These are phyloP conservation scores for Astur gentilis DNA, from an alignment of 2,113 vertebrate genomes.

Conservation along the genomic window DNA sequence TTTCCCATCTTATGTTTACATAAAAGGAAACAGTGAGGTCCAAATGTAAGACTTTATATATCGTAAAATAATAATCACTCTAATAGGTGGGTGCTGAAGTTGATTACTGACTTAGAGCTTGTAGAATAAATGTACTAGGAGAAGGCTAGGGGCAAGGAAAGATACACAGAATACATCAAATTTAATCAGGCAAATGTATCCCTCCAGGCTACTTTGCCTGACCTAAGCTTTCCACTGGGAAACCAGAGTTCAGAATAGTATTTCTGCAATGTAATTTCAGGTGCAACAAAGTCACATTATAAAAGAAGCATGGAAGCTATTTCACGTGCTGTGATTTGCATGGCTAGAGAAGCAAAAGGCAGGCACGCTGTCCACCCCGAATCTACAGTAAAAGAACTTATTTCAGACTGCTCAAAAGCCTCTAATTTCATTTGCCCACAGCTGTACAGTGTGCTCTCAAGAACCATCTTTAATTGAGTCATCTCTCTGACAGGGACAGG, in stretches of 20 bases:
- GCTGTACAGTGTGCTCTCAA: background rate
- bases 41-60: background rate
- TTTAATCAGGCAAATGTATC: constrained; percentile 55
- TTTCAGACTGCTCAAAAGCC: background rate
- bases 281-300: constrained; percentile 19
- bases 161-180: constrained; percentile 41
- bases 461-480: background rate
- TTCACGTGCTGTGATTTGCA: constrained; percentile 4
- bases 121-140: constrained; percentile 22
- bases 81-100: constrained; percentile 46
- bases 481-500: background rate
- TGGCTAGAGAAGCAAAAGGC: background rate
- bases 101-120: constrained; percentile 36
- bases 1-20: constrained; percentile 38
- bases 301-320: constrained; percentile 13
- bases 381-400: background rate
- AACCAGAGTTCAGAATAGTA: background rate
- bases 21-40: background rate
- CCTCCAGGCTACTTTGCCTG: constrained; percentile 26
- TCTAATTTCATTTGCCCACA: background rate
- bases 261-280: constrained; percentile 51
- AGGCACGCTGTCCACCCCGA: background rate
- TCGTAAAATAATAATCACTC: constrained; percentile 57
- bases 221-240: constrained; percentile 42
- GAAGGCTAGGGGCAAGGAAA: constrained; percentile 10